Conservation (phyloP, 2,797 vertebrate species). For the Aquila chrysaetos region DNA sequence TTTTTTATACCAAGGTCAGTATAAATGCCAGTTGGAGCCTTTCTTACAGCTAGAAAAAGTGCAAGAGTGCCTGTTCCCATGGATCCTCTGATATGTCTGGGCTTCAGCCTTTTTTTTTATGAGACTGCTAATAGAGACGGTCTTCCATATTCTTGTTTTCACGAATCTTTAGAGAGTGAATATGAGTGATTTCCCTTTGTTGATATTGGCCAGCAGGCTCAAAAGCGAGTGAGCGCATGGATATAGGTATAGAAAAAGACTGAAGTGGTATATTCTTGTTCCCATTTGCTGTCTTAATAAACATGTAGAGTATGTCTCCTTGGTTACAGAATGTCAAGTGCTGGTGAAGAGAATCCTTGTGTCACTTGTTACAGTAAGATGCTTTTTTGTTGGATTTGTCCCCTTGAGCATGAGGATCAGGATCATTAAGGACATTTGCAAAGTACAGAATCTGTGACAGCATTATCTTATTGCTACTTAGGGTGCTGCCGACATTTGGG, state of each 20-base stretch:
- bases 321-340: conserved; percentile 1
- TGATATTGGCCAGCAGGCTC: background rate
- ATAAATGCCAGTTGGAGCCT: background rate
- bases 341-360: background rate
- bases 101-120: background rate
- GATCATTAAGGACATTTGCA: background rate
- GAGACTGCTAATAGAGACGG: background rate
- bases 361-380: background rate
- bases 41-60: background rate
- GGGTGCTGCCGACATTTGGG: background rate
- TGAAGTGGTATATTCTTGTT: background rate
- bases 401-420: background rate
- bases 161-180: background rate
- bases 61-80: background rate
- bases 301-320: background rate
- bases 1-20: background rate
- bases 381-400: background rate
- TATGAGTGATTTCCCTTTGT: background rate
- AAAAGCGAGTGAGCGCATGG: background rate
- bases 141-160: background rate
- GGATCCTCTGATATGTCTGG: background rate
- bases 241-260: background rate
- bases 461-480: background rate
- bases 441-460: background rate
- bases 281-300: background rate